These are phyloP conservation scores for Tipula helvola DNA, from an alignment of 2,888 invertebrate species.

Conservation along the genomic window DNA sequence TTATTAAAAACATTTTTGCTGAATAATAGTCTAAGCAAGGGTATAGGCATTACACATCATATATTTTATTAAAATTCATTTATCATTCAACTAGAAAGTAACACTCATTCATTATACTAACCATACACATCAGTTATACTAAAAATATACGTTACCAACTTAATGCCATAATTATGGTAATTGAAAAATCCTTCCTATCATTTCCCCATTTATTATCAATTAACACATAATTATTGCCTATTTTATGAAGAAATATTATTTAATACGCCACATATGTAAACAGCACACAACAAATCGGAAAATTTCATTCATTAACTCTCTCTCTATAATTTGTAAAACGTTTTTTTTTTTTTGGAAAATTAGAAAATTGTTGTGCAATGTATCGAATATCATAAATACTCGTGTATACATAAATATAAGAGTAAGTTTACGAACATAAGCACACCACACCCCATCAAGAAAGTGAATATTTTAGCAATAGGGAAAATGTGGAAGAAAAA, in stretches of 20 bases:
- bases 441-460: not conserved
- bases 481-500: not conserved
- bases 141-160: not conserved
- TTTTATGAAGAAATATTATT: not conserved
- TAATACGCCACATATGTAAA: not conserved
- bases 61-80: not conserved
- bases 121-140: not conserved
- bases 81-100: not conserved
- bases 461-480: not conserved
- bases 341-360: not conserved
- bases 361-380: not conserved
- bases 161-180: not conserved
- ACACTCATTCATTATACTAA: not conserved
- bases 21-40: not conserved
- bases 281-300: not conserved
- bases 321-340: not conserved
- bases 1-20: not conserved
- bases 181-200: not conserved
- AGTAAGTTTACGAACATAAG: too few relatives aligned
- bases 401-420: not conserved
- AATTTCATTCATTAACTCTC: not conserved
- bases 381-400: not conserved
- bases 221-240: not conserved
- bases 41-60: not conserved
- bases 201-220: not conserved